Evolutionary conservation across 1,140 invertebrate genomes (phyloP).

Genomic region (Temnothorax longispinosus): DNA sequence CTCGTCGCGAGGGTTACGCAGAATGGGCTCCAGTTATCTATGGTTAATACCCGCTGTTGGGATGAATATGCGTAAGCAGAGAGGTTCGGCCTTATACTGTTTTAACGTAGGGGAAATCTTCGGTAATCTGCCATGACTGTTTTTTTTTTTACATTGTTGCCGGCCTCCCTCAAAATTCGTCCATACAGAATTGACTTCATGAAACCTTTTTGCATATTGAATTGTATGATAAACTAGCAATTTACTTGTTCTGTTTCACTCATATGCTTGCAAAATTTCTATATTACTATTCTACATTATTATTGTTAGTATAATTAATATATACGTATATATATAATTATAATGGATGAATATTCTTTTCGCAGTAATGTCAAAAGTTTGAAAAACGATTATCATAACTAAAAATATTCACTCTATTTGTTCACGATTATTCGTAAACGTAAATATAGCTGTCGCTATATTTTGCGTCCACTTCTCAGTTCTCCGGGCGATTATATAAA

Average conservation of each 20-base stretch:
- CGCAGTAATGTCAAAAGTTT: not conserved
- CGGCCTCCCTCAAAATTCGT: not conserved
- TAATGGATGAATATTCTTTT: not conserved
- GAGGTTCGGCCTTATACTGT: not conserved
- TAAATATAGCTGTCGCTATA: not conserved
- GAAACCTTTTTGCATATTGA: not conserved
- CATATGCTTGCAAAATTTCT: not conserved
- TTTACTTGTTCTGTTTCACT: not conserved
- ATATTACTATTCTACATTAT: not conserved
- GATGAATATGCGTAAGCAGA: conserved; percentile 43
- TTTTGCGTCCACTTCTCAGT: not conserved
- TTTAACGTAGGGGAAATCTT: conserved; percentile 12
- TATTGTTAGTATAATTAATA: not conserved
- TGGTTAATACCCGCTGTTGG: conserved; percentile 74
- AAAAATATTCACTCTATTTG: not conserved
- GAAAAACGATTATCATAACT: not conserved
- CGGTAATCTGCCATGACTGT: conserved; percentile 4
- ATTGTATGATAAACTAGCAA: not conserved
- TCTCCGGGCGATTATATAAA: conserved; percentile 67
- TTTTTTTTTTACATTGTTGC: conserved; percentile 37
- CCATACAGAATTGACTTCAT: not conserved
- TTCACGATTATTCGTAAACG: conserved; percentile 7
- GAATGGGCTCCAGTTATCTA: conserved; percentile 74
- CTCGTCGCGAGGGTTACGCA: conserved; percentile 44
- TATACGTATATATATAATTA: not conserved